Base-by-base conservation (phyloP, 2,113 vertebrate species). In the Sylvietta virens region DNA sequence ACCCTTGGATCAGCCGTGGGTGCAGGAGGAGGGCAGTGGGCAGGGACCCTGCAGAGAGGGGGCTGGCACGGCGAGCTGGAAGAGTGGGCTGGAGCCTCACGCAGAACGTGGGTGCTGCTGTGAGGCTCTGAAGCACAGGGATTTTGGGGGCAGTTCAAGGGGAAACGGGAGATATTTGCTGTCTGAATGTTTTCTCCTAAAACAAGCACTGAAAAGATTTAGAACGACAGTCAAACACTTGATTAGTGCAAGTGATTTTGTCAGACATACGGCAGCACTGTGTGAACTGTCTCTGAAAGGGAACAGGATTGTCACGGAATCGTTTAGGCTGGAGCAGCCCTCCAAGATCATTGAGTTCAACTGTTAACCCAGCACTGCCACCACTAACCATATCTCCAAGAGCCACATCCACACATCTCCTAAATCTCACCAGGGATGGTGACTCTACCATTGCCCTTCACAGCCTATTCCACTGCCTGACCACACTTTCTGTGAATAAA, bases 11-110 rank as follows among this genome's bases (percentile, higher is more conserved):
- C 47, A 9, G 0, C 16, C 6, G 1, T 0, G 22, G 65, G 40
- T 1, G 37, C 71, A 6, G 78, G 2, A 22, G 53, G 33, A 74
- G 69, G 13, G 54, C 4, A 4, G 58, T 13, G 42, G 69, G 39
- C 85, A 92, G 11, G 50, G 88, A 76, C 61, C 30, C 11, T 3
- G 26, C 19, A 31, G 50, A 39, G 45, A 53, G 58, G 47, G 19
- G 31, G 62, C n/a, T 31, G 81, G 54, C 12, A 3, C 1, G 0
- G 35, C 5, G 0, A 20, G 82, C 15, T 2, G 0, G 79, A 15
- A 90, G 78, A 58, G 79, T 8, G 28, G 89, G 86, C 90, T 87
- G 94, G 10, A 87, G 84, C 31, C 35, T 11, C 61, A 2, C 9
- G 66, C 42, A 44, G 40, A 15, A 11, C 8, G 85, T 76, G 71